These are phyloP conservation scores for Anhinga rufa DNA, from an alignment of 2,113 vertebrate genomes.

Conservation along the genomic window DNA sequence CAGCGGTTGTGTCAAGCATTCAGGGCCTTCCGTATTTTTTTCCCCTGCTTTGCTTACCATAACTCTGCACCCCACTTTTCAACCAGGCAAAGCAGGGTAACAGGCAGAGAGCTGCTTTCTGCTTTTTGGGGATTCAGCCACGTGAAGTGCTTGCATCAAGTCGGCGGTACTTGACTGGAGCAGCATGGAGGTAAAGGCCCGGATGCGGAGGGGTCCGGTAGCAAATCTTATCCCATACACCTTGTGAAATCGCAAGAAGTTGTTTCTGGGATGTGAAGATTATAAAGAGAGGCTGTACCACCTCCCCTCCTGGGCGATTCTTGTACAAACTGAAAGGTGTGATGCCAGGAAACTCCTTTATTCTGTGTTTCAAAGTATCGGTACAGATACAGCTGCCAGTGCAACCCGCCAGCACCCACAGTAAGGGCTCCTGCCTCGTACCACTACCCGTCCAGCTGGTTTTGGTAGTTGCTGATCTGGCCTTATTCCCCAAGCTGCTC, in stretches of 20 bases:
- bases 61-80: background rate
- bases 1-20: background rate
- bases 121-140: background rate
- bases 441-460: background rate
- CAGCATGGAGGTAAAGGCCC: background rate
- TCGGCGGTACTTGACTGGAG: background rate
- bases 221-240: background rate
- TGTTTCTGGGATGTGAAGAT: background rate
- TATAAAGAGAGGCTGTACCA: background rate
- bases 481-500: background rate
- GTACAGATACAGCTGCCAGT: background rate
- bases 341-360: background rate
- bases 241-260: background rate
- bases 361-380: background rate
- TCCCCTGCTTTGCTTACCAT: background rate
- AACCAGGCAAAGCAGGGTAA: background rate
- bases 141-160: background rate
- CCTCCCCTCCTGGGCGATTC: background rate
- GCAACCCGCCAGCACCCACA: fast-evolving
- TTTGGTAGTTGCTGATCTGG: background rate
- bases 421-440: background rate
- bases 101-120: background rate
- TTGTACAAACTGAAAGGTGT: background rate
- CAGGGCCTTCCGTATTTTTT: background rate
- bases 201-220: fast-evolving